Evolutionary conservation across 2,888 invertebrate genomes (phyloP), one percentile per base, ranked within the genome.

Genomic region (Lymantria dispar): DNA sequence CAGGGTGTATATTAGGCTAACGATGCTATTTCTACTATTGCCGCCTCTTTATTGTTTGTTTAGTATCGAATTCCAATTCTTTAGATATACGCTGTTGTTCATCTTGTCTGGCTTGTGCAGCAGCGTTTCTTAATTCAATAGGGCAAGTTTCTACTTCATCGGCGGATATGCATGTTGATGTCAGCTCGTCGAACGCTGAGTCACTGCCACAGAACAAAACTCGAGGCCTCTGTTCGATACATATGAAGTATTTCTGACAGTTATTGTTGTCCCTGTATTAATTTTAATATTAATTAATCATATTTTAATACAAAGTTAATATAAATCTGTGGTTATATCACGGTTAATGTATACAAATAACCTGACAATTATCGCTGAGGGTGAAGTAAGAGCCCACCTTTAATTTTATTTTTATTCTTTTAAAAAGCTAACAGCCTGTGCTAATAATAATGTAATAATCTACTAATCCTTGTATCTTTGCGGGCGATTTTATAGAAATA

Each of bases 191-290:
- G 81, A 95, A 98, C 2, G 95, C 97, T 15, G 93, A 92, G 58
- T 95, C 95, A 52, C 94, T 94, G 0, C 95, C 96, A 70, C 98
- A 98, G 54, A 93, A 93, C 58, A 95, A 93, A 31, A 95, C 92
- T 15, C 97, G 92, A 0, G 97, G 97, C 40, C 92, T 93, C 12
- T 93, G 93, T 43, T 94, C 92, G 8, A 96, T 92, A 76, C 97
- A 97, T 46, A 96, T 87, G 87, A 94, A 97, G 77, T 95, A 97
- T 60, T 93, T 94, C 70, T 96, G 95, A 76, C 97, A 97, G 74
- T 96, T 94, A 3, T 61, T 70, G 0, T 94, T 92, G 22, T 94
- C 93, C 47, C 94, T 92, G 85, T 33, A 10, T 33, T 33, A 2
- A 11, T 76, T 78, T n/a, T 5, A n/a, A 44, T 43, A 22, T 22